These are phyloP conservation scores for Chromoteleia sp. DNA, from an alignment of 2,888 invertebrate species.

Conservation along the genomic window DNA sequence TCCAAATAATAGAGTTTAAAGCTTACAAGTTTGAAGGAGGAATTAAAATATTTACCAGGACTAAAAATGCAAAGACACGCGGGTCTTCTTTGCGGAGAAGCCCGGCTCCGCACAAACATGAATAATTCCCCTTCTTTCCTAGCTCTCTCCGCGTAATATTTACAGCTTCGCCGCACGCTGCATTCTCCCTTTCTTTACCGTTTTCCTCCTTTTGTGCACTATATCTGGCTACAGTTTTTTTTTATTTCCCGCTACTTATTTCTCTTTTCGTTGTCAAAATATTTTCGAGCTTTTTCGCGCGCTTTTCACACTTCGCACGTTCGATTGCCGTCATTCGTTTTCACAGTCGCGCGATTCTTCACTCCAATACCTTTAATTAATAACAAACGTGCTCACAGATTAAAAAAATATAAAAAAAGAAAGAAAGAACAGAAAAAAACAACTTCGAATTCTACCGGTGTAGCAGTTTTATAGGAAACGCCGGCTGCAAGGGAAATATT, in stretches of 20 bases:
- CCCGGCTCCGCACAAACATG: constrained; percentile 67
- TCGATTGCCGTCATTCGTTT: constrained; percentile 47
- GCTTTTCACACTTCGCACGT: constrained; percentile 45
- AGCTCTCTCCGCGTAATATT: constrained; percentile 65
- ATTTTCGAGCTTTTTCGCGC: constrained; percentile 46
- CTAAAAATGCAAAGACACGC: constrained; percentile 71
- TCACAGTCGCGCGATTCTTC: constrained; percentile 27
- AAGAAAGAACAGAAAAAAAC: neutral
- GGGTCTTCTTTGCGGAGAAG: constrained; percentile 64
- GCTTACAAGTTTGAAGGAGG: constrained; percentile 61
- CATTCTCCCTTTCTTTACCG: constrained; percentile 62
- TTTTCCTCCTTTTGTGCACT: constrained; percentile 39
- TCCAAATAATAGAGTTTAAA: constrained; percentile 60
- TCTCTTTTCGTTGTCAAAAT: constrained; percentile 61
- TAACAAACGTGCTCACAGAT: constrained; percentile 26
- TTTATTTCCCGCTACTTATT: constrained; percentile 55
- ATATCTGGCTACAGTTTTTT: constrained; percentile 44
- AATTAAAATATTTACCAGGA: constrained; percentile 71
- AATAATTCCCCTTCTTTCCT: constrained; percentile 69
- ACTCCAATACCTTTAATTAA: constrained; percentile 29
- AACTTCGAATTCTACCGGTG: constrained; percentile 17
- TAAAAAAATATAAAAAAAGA: constrained; percentile 2
- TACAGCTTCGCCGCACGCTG: constrained; percentile 67
- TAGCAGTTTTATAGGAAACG: constrained; percentile 27
- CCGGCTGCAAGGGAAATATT: constrained; percentile 24